Base-by-base conservation (phyloP, 2,113 vertebrate species). In the Ciconia stormi region DNA sequence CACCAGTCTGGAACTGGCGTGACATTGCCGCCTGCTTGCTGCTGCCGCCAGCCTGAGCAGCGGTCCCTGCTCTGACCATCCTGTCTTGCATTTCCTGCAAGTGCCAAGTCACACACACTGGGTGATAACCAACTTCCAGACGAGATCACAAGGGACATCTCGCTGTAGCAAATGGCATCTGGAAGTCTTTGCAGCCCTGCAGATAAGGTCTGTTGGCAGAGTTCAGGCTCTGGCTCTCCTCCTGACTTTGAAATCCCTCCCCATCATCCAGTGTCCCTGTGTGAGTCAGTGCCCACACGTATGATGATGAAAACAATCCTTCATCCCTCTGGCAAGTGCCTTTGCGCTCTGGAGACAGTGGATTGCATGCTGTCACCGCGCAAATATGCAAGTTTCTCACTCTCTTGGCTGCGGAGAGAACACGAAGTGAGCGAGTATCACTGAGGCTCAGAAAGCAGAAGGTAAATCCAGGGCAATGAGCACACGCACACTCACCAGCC, bases 1-100 rank as follows among this genome's bases (percentile, higher is more conserved):
- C 18, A 23, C 77, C 72, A 44, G 59, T 27, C 9, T 4, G 2
- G 15, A 81, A 27, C 27, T n/a, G 55, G n/a, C 11, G 6, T 61
- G 67, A n/a, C 21, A 16, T 9, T 3, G 1, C 18, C 8, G 3
- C 21, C 21, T 13, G 42, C 25, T 8, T 58, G 65, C 67, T 7
- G 1, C 29, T n/a, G 46, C 67, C 25, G 1, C 46, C 67, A 58
- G 25, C 72, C n/a, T 4, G 7, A 40, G 19, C 18, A 15, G 21
- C 16, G 1, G 36, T 4, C 36, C 53, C 26, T 0, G 2, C 44
- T 53, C 53, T 14, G 19, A 15, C 16, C 12, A 0, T 6, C 47
- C 42, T 5, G 2, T 10, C 59, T 26, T 11, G 6, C 14, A 1
- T 44, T 30, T 73, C 70, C 65, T 55, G 1, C 44, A 29, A 8